A percentile compares a stretch with the other conserved stretches of the same genome.
Conservation (phyloP, 2,113 vertebrate species). For the Phainopepla nitens region DNA sequence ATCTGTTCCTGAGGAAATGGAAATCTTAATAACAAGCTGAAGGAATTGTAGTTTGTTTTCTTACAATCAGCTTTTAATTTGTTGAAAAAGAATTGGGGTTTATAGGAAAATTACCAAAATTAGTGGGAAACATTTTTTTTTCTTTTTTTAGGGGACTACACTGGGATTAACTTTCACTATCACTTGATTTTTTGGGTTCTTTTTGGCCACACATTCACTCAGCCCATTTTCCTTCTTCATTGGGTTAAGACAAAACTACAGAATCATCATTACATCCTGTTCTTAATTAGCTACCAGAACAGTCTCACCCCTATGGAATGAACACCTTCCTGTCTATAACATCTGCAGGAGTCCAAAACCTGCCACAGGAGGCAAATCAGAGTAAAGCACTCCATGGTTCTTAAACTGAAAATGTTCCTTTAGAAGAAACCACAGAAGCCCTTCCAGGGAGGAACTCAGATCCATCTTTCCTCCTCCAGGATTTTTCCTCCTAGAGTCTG, state of each 20-base stretch:
- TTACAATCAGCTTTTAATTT: not conserved
- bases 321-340: rapidly evolving
- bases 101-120: not conserved
- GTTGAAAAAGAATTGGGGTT: not conserved
- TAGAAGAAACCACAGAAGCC: not conserved
- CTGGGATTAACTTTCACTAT: not conserved
- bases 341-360: not conserved
- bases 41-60: not conserved
- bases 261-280: not conserved
- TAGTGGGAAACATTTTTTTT: not conserved
- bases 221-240: not conserved
- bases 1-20: not conserved
- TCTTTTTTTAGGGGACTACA: not conserved
- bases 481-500: not conserved
- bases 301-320: rapidly evolving
- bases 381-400: not conserved
- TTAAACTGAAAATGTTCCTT: not conserved
- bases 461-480: not conserved
- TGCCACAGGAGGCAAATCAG: not conserved
- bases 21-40: not conserved
- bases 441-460: not conserved
- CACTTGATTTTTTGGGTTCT: not conserved
- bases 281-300: not conserved
- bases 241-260: not conserved
- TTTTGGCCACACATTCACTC: not conserved